Base-by-base conservation (phyloP, 2,797 vertebrate species). In the Basileuterus tristriatus region DNA sequence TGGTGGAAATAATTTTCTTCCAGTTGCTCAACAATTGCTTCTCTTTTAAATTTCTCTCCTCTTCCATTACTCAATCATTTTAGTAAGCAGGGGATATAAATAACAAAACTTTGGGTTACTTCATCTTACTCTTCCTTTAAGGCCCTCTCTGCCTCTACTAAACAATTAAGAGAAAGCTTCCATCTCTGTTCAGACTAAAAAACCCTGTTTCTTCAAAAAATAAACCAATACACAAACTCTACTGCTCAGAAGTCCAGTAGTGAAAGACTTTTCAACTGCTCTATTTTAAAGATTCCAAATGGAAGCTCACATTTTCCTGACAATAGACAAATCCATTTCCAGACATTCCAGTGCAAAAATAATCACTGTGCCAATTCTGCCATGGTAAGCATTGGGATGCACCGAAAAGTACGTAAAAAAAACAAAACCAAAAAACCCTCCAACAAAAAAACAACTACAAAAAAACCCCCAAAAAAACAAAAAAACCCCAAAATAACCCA, bases 371-470 rank as follows among this genome's bases (percentile, higher is more conserved):
- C 16, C 47, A 59, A 65, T 41, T 82, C 67, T 59, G n/a, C 36
- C 34, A 19, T 6, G 11, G 23, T 36, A 72, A 77, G 23, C 15
- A 75, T 0, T 11, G 11, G 13, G 34, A 58, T 36, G 26, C 3
- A 68, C 0, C 46, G 32, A 49, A 81, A 92, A 64, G 22, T 5
- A 30, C 3, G 21, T 4, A 3, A 29, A 32, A 16, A 20, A 9
- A 20, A 27, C 13, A 15, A 3, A 4, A 27, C 37, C 37, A 8
- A 24, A 46, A 49, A 30, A 1, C 0, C 0, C 46, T 74, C 37
- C 29, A 34, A 21, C 12, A 6, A 8, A 71, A 71, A 75, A 55
- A 2, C 26, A 65, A n/a, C 17, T 50, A 55, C 5, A 36, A 64
- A 49, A 65, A 39, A 13, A 12, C 5, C 12, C 37, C 12, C 6